A percentile compares a stretch with the other conserved stretches of the same genome.
Conservation (phyloP, 1,140 invertebrate genomes). For the Caenorhabditis briggsae region DNA sequence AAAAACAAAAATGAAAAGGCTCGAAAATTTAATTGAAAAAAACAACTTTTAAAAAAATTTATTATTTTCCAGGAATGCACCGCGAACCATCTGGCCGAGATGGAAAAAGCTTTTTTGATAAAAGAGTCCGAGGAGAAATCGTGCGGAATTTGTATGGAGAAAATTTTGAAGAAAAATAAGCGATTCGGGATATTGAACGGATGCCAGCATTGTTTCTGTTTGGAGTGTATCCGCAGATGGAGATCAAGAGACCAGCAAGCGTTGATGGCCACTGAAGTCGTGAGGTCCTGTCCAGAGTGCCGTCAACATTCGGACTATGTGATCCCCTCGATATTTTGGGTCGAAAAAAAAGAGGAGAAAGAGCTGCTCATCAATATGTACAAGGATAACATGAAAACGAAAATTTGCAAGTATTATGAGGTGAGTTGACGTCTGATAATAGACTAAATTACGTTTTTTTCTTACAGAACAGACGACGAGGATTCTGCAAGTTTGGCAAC, state of each 20-base stretch:
- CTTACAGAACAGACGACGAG: constrained; percentile 58
- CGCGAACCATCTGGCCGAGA: constrained; percentile 81
- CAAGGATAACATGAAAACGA: constrained; percentile 79
- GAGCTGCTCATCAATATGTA: constrained; percentile 87
- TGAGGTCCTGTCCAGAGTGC: constrained; percentile 89
- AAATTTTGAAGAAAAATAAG: constrained; percentile 84
- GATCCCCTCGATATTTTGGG: constrained; percentile 90
- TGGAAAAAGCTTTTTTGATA: constrained; percentile 89
- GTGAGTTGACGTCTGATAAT: neutral
- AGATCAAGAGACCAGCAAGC: constrained; percentile 84
- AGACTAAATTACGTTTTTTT: no score
- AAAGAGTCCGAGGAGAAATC: constrained; percentile 86
- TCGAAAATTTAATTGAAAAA: no score
- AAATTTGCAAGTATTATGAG: constrained; percentile 89
- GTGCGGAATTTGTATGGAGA: constrained; percentile 91
- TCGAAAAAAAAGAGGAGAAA: constrained; percentile 88
- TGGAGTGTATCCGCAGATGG: constrained; percentile 90
- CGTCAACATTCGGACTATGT: constrained; percentile 89
- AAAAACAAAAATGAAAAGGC: no score
- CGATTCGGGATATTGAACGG: constrained; percentile 91
- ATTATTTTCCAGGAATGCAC: neutral
- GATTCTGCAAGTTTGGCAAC: constrained; percentile 89
- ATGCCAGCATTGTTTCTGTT: constrained; percentile 90
- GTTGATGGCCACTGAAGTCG: constrained; percentile 85
- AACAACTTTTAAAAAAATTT: no score